phyloP scores from a whole-genome alignment of 2,113 vertebrate genomes.

The Anarrhichthys ocellatus region DNA sequence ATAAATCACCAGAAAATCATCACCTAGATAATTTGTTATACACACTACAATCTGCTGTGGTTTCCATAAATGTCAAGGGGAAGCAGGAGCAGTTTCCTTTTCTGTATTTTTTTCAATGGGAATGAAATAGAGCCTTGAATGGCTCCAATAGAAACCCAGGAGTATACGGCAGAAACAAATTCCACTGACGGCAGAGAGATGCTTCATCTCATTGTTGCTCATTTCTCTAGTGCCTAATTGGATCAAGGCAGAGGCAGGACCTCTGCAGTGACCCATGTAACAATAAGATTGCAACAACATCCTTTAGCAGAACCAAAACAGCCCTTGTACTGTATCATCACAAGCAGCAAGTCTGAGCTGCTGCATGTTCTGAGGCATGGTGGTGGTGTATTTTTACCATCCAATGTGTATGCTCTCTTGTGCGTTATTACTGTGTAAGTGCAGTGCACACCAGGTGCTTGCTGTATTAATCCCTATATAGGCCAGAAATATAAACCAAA shows the following conservation, averaged over 20 bases:
- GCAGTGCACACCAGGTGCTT: not conserved
- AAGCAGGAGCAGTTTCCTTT: constrained; percentile 22
- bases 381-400: not conserved
- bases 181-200: constrained; percentile 9
- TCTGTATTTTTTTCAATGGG: constrained; percentile 4
- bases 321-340: not conserved
- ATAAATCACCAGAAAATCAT: not conserved
- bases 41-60: not conserved
- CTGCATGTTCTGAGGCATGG: not conserved
- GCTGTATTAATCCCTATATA: not conserved
- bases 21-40: not conserved
- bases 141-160: constrained; percentile 3
- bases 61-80: constrained; percentile 25
- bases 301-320: constrained; percentile 38
- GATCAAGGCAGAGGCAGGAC: constrained; percentile 37
- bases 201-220: constrained; percentile 12
- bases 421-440: not conserved
- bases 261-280: constrained; percentile 31
- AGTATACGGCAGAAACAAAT: constrained; percentile 7
- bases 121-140: constrained; percentile 32
- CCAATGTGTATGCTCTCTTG: not conserved
- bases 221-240: constrained; percentile 39
- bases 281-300: constrained; percentile 35
- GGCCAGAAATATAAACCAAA: not conserved
- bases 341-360: not conserved